Conservation (phyloP, 2,888 invertebrate genomes). For the Phortica magna region DNA sequence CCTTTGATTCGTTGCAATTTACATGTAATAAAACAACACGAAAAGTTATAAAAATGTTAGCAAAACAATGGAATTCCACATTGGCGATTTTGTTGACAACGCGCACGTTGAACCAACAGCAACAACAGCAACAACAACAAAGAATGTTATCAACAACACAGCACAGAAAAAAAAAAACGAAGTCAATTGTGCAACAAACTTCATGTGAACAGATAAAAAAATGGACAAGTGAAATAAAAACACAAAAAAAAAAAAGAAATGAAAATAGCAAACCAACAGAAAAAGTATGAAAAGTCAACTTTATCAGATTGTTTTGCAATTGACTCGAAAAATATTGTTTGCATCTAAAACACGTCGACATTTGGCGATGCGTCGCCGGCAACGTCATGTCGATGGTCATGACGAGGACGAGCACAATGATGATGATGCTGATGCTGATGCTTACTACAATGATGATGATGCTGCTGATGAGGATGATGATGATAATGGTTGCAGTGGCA, state of each 20-base stretch:
- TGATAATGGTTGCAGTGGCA: not conserved
- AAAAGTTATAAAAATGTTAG: no score
- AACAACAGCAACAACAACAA: no score
- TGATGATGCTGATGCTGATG: no score
- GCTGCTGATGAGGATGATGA: not conserved
- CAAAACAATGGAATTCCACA: no score
- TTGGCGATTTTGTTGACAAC: no score
- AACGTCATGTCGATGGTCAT: no score
- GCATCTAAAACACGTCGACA: conserved; percentile 3
- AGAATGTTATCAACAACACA: no score
- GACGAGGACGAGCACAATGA: no score
- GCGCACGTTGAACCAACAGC: no score
- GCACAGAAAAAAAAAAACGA: no score
- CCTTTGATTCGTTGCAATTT: no score
- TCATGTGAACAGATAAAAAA: not conserved
- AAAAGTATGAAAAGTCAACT: not conserved
- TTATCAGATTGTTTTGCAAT: conserved; percentile 50
- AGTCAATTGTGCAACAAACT: not conserved
- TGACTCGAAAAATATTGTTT: conserved; percentile 47
- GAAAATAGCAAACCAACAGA: conserved; percentile 4
- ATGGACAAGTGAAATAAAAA: not conserved
- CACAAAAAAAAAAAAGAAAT: not conserved
- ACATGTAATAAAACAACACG: no score
- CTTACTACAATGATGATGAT: not conserved
- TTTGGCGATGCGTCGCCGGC: not conserved